Evolutionary conservation across 1,140 invertebrate genomes (phyloP).

Genomic region (Trichoplusia ni): DNA sequence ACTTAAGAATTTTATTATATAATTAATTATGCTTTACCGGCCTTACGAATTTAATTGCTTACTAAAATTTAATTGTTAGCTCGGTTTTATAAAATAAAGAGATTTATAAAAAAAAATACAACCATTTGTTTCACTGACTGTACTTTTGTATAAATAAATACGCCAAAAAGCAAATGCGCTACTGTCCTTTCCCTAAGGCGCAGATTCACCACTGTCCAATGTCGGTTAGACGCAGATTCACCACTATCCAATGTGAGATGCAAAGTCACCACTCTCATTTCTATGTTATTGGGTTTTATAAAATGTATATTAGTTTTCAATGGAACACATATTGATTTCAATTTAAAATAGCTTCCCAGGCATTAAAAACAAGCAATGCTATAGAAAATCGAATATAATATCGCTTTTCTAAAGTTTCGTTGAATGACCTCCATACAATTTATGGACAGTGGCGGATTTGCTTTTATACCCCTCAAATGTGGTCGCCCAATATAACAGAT

Average conservation of each 20-base stretch:
- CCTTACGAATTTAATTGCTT: neutral
- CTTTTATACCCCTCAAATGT: neutral
- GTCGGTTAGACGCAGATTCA: neutral
- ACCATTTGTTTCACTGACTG: neutral
- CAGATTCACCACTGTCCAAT: conserved; percentile 29
- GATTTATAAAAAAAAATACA: neutral
- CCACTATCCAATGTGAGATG: conserved; percentile 14
- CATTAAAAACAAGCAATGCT: neutral
- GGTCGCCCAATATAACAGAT: neutral
- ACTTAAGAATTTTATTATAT: conserved; percentile 23
- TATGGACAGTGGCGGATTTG: conserved; percentile 4
- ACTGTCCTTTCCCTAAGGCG: conserved; percentile 4
- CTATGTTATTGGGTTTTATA: neutral
- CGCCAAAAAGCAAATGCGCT: conserved; percentile 6
- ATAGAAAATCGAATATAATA: neutral
- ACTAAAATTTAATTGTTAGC: neutral
- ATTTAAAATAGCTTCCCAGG: neutral
- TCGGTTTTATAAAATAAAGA: neutral
- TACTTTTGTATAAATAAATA: neutral
- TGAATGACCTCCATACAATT: neutral
- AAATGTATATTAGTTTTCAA: neutral
- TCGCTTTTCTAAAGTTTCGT: conserved; percentile 1
- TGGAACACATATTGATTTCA: neutral
- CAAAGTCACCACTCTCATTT: conserved; percentile 25
- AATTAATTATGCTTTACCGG: neutral